Evolutionary conservation across 2,888 invertebrate species (phyloP).

Genomic region (Conomelus anceps): DNA sequence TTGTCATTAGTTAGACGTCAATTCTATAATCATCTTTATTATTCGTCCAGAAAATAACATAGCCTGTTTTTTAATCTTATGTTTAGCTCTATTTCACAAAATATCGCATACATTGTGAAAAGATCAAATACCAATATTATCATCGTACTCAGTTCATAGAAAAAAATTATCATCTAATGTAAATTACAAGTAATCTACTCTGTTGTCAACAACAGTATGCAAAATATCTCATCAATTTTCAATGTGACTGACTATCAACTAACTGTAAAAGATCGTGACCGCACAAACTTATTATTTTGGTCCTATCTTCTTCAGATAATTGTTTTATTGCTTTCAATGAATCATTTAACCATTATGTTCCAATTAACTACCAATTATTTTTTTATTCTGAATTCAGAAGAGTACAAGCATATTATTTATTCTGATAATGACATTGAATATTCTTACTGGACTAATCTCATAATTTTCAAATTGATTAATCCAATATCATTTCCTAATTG

Average conservation of each 20-base stretch:
- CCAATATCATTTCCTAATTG: too few relatives aligned
- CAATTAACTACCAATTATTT: background rate
- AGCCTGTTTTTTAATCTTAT: too few relatives aligned
- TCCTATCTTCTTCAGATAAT: background rate
- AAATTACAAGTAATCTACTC: background rate
- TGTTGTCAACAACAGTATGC: background rate
- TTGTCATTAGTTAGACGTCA: too few relatives aligned
- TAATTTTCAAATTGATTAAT: background rate
- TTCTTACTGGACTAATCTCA: background rate
- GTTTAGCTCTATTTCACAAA: too few relatives aligned
- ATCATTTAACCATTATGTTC: background rate
- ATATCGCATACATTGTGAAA: too few relatives aligned
- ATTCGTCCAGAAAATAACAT: too few relatives aligned
- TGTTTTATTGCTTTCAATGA: background rate
- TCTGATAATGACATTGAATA: background rate
- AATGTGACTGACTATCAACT: background rate
- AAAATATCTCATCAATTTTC: background rate
- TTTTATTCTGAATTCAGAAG: too few relatives aligned
- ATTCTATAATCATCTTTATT: too few relatives aligned
- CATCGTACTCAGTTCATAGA: background rate
- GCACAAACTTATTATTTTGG: background rate
- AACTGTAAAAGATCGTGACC: background rate
- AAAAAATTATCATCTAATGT: background rate
- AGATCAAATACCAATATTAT: too few relatives aligned
- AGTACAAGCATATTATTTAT: background rate